phyloP scores from a whole-genome alignment of 2,797 vertebrate genomes.

The Mormyrus proboscirostris region DNA sequence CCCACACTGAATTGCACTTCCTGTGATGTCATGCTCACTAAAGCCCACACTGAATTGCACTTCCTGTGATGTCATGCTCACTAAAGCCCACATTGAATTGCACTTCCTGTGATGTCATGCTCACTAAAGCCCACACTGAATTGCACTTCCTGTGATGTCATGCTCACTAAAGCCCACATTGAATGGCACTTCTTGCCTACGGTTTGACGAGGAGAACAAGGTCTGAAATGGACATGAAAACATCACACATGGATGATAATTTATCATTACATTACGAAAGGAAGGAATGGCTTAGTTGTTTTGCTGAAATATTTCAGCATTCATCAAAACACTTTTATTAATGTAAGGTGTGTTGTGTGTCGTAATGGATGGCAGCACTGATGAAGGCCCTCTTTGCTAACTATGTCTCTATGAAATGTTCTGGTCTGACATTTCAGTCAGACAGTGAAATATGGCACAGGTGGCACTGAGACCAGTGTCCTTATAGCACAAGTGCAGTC shows the following conservation, averaged over 20 bases:
- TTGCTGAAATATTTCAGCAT: neutral
- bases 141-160: no score
- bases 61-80: no score
- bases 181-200: no score
- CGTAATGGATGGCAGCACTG: neutral
- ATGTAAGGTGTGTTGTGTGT: neutral
- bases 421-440: neutral
- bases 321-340: neutral
- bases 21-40: no score
- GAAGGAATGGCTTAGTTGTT: neutral
- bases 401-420: neutral
- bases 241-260: neutral
- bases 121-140: no score
- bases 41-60: no score
- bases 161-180: no score
- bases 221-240: neutral
- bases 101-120: neutral
- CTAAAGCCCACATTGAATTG: neutral
- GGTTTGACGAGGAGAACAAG: no score
- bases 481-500: neutral
- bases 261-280: neutral
- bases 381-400: neutral
- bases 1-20: no score
- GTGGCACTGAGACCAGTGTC: neutral
- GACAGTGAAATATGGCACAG: neutral